A percentile compares a stretch with the other conserved stretches of the same genome.
Conservation (phyloP, 2,113 vertebrate genomes). For the Leuciscus idus region DNA sequence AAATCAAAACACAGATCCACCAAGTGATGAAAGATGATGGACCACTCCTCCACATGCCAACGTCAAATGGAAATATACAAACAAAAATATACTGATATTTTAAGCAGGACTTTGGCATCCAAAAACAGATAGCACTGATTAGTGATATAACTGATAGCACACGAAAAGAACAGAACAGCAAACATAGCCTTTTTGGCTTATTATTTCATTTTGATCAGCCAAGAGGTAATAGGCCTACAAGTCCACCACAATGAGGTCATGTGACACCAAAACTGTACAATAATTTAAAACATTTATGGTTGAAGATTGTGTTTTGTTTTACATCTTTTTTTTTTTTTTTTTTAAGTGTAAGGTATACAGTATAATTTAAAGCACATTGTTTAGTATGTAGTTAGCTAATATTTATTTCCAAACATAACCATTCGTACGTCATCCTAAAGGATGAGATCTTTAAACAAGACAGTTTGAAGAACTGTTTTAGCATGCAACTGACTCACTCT, state of each 20-base stretch:
- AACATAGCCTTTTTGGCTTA: no score
- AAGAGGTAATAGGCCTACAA: no score
- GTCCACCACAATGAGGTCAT: no score
- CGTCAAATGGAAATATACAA: slow-evolving; percentile 36
- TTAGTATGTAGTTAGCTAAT: not conserved
- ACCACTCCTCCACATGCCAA: slow-evolving; percentile 45
- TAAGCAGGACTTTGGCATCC: no score
- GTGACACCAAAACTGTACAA: not conserved
- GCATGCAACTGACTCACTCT: slow-evolving; percentile 31
- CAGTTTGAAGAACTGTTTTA: slow-evolving; percentile 12
- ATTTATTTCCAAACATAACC: not conserved
- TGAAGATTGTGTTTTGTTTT: not conserved
- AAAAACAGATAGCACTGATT: no score
- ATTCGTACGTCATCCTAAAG: not conserved
- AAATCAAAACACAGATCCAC: slow-evolving; percentile 60
- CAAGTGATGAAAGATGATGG: slow-evolving; percentile 50
- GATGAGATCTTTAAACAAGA: not conserved
- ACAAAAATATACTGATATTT: no score
- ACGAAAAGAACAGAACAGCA: no score
- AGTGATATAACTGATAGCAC: no score
- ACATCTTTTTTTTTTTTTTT: not conserved
- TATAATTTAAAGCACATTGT: not conserved
- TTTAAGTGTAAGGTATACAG: no score
- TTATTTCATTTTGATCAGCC: no score
- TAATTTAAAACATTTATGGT: not conserved